These are phyloP conservation scores for Apocrypta bakeri DNA, from an alignment of 1,140 invertebrate species.

Conservation along the genomic window DNA sequence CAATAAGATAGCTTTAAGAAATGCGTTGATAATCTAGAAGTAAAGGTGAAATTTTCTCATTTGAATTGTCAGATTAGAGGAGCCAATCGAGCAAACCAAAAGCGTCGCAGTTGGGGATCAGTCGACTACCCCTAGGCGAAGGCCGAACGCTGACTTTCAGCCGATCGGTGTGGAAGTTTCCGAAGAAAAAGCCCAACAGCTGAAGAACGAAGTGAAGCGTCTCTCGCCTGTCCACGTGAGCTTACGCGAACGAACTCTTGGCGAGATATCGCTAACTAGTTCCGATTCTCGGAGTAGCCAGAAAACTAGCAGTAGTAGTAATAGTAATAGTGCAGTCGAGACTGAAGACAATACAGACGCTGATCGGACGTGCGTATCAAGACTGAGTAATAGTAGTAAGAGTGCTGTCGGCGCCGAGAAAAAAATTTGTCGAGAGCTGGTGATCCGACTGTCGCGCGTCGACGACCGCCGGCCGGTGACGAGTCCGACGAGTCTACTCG, in stretches of 20 bases:
- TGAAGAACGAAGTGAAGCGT: constrained; percentile 67
- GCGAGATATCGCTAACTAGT: constrained; percentile 67
- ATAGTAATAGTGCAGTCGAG: constrained; percentile 7
- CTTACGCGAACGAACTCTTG: constrained; percentile 67
- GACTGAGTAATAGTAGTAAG: neutral
- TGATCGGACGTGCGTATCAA: neutral
- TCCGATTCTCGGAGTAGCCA: constrained; percentile 56
- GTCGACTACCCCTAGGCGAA: neutral
- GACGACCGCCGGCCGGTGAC: constrained; percentile 32
- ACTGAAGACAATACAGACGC: neutral
- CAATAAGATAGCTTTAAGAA: too few species aligned
- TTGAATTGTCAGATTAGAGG: neutral
- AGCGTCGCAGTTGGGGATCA: neutral
- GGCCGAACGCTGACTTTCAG: constrained; percentile 59
- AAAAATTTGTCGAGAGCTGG: constrained; percentile 23
- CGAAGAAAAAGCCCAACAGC: constrained; percentile 66
- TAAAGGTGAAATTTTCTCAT: neutral
- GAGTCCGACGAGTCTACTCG: neutral
- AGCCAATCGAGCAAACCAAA: neutral
- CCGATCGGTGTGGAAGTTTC: constrained; percentile 70
- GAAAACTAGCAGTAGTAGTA: neutral
- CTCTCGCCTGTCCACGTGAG: constrained; percentile 70
- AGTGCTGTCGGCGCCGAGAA: neutral
- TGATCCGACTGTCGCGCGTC: constrained; percentile 54
- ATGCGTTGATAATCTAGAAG: neutral